Conservation (phyloP, 35 echinoderm and acorn worm genomes). For the Hemicentrotus pulcherrimus region DNA sequence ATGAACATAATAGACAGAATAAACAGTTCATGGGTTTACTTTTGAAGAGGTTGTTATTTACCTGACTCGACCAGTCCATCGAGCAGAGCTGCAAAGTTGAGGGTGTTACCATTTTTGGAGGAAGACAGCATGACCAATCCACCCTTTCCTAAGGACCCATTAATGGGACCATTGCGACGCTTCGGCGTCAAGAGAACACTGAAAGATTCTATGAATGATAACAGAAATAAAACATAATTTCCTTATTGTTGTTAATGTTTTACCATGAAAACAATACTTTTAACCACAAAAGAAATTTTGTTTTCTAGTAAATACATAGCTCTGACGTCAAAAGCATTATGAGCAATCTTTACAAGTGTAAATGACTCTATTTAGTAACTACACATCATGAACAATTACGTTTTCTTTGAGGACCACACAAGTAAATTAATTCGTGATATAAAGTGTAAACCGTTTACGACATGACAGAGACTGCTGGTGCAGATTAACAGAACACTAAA, state of each 20-base stretch:
- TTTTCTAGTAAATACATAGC: too few species aligned
- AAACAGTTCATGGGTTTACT: too few species aligned
- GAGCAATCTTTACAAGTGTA: too few species aligned
- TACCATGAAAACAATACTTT: not conserved
- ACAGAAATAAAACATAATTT: slow-evolving; percentile 13
- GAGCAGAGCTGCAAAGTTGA: slow-evolving; percentile 69
- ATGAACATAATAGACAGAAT: too few species aligned
- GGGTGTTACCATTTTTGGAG: slow-evolving; percentile 48
- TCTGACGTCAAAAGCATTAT: too few species aligned
- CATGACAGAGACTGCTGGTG: not conserved
- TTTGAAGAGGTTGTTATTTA: not conserved
- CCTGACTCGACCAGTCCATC: slow-evolving; percentile 75
- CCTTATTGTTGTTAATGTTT: not conserved
- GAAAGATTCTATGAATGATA: slow-evolving; percentile 65
- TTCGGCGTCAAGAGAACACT: slow-evolving; percentile 67
- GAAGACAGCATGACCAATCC: slow-evolving; percentile 70
- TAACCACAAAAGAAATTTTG: too few species aligned
- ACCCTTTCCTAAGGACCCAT: slow-evolving; percentile 51
- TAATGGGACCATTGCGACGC: slow-evolving; percentile 6
- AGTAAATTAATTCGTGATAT: not conserved
- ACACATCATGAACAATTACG: too few species aligned
- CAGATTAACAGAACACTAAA: not conserved
- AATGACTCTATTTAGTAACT: too few species aligned
- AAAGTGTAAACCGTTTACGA: not conserved
- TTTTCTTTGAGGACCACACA: not conserved